Conservation (phyloP, 2,888 invertebrate genomes). For the Crossocerus cetratus region DNA sequence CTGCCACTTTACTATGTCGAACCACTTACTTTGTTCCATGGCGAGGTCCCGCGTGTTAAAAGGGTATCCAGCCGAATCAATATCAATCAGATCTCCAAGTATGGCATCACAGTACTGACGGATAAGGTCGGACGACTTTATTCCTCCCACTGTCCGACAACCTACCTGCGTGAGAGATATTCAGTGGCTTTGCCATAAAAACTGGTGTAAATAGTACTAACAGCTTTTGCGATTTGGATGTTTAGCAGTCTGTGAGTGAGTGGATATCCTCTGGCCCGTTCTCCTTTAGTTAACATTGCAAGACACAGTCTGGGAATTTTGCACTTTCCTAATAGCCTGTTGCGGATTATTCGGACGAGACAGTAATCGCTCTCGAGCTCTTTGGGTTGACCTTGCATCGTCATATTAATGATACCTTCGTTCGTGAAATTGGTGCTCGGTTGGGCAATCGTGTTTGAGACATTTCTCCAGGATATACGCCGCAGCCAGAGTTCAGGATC, state of each 20-base stretch:
- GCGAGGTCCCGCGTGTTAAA: constrained; percentile 65
- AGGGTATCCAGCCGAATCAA: constrained; percentile 66
- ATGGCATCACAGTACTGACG: constrained; percentile 65
- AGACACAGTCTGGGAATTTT: constrained; percentile 55
- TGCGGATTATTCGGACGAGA: constrained; percentile 48
- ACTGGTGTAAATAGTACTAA: constrained; percentile 40
- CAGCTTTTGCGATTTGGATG: constrained; percentile 67
- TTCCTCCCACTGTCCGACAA: constrained; percentile 37
- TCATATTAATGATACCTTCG: constrained; percentile 26
- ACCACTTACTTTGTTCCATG: constrained; percentile 71
- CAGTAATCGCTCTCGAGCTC: constrained; percentile 66
- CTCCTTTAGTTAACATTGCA: constrained; percentile 57
- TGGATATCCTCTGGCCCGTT: constrained; percentile 71
- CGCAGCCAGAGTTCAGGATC: constrained; percentile 63
- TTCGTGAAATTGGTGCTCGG: constrained; percentile 22
- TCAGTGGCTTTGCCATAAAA: neutral
- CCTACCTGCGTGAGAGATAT: constrained; percentile 47
- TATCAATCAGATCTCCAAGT: constrained; percentile 65
- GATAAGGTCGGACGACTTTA: constrained; percentile 41
- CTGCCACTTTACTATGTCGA: neutral
- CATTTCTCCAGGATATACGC: constrained; percentile 56
- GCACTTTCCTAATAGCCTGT: constrained; percentile 37
- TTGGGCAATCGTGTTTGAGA: constrained; percentile 12
- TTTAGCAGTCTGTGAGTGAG: constrained; percentile 74
- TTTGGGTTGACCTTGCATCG: constrained; percentile 62